A percentile compares a stretch with the other conserved stretches of the same genome.
Conservation (phyloP, 2,797 vertebrate species). For the Setipinna tenuifilis region DNA sequence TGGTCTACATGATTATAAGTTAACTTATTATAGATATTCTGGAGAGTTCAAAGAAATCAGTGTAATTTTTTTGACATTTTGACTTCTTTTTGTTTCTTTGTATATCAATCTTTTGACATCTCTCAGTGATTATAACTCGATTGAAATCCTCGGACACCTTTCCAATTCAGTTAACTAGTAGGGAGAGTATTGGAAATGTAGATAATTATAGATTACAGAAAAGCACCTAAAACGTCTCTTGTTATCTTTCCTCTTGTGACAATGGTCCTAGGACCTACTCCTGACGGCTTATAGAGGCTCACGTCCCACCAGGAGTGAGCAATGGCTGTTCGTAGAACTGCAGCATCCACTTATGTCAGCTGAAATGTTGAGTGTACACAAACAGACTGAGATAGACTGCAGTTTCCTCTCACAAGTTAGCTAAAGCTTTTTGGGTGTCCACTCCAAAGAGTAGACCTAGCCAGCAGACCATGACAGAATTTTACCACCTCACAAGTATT, state of each 20-base stretch:
- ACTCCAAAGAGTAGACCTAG: not conserved
- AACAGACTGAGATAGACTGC: not conserved
- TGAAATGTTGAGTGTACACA: not conserved
- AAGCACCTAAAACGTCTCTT: not conserved
- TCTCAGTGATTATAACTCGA: conserved; percentile 56
- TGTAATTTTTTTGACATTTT: conserved; percentile 63
- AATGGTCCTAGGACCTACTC: not conserved
- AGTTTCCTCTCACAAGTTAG: too few relatives aligned
- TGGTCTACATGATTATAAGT: conserved; percentile 92
- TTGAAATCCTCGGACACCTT: not conserved
- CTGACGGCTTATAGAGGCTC: not conserved
- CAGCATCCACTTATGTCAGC: not conserved
- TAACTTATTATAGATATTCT: conserved; percentile 92
- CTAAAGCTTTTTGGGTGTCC: too few relatives aligned
- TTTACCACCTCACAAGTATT: not conserved
- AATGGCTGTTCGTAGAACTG: not conserved
- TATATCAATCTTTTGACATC: conserved; percentile 62
- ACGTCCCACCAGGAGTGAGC: not conserved
- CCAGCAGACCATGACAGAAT: not conserved
- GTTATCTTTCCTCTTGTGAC: not conserved
- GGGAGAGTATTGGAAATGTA: not conserved
- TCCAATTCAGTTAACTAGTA: not conserved
- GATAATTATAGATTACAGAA: not conserved
- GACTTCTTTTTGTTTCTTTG: conserved; percentile 61
- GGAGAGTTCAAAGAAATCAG: conserved; percentile 72